These are phyloP conservation scores for Sphaerophoria taeniata DNA, from an alignment of 2,888 invertebrate genomes.

Conservation along the genomic window DNA sequence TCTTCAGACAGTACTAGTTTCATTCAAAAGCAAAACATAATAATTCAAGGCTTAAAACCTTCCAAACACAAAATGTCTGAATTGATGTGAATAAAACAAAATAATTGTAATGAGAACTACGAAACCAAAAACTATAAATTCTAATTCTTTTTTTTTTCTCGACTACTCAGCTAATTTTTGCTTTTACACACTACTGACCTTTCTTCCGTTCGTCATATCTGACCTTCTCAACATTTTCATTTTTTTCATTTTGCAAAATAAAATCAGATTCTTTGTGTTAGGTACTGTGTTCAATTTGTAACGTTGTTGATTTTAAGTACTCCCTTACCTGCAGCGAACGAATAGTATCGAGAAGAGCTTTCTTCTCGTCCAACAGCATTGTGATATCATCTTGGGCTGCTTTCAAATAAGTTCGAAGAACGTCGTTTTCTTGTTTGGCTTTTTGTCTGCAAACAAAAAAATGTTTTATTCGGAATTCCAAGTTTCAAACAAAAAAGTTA, in stretches of 20 bases:
- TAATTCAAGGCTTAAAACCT: no score
- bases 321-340: constrained; percentile 86
- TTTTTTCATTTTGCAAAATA: constrained; percentile 61
- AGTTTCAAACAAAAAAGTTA: no score
- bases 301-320: constrained; percentile 13
- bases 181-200: constrained; percentile 61
- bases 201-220: constrained; percentile 62
- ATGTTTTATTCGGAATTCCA: no score
- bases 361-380: constrained; percentile 89
- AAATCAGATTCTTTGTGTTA: constrained; percentile 59
- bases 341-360: constrained; percentile 88
- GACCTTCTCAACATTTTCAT: constrained; percentile 59
- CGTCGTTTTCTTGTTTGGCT: constrained; percentile 85
- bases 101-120: constrained; percentile 15
- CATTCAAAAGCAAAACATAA: no score
- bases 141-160: not conserved
- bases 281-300: constrained; percentile 54
- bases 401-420: constrained; percentile 85
- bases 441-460: constrained; percentile 79
- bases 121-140: constrained; percentile 23
- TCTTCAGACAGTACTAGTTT: no score
- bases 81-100: not conserved
- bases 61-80: not conserved
- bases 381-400: constrained; percentile 91
- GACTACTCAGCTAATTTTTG: constrained; percentile 41